A percentile compares a stretch with the other conserved stretches of the same genome.
Conservation (phyloP, 2,888 invertebrate genomes). For the Entomobrya multifasciata region DNA sequence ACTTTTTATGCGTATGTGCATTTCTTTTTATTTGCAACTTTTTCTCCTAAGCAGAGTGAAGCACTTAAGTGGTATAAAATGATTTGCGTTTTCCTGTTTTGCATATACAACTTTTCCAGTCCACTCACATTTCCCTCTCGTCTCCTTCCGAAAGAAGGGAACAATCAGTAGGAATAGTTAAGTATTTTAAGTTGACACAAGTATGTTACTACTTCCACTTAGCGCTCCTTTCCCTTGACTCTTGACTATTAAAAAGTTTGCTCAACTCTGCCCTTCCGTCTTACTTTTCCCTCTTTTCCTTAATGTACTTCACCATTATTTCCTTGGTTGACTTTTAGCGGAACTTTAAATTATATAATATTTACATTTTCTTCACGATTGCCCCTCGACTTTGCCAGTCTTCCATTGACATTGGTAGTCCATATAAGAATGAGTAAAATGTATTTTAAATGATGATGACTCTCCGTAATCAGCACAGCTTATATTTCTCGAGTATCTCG, state of each 20-base stretch:
- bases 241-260: conserved; percentile 53
- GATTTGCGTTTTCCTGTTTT: conserved; percentile 56
- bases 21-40: conserved; percentile 34
- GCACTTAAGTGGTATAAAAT: conserved; percentile 46
- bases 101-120: conserved; percentile 26
- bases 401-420: background rate
- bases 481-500: background rate
- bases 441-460: conserved; percentile 56
- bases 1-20: background rate
- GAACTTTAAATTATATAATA: conserved; percentile 30
- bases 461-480: background rate
- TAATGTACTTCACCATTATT: conserved; percentile 30
- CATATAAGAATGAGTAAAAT: conserved; percentile 32
- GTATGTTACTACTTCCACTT: conserved; percentile 60
- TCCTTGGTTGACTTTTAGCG: conserved; percentile 16
- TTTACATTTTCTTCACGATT: conserved; percentile 43
- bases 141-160: conserved; percentile 6
- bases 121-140: conserved; percentile 15
- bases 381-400: conserved; percentile 2
- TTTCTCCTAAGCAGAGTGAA: background rate
- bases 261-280: background rate
- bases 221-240: conserved; percentile 57
- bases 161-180: conserved; percentile 52
- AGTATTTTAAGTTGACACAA: conserved; percentile 48
- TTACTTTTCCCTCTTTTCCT: background rate